Base-by-base conservation (phyloP, 1,140 invertebrate species). In the Brachionus paranguensis region DNA sequence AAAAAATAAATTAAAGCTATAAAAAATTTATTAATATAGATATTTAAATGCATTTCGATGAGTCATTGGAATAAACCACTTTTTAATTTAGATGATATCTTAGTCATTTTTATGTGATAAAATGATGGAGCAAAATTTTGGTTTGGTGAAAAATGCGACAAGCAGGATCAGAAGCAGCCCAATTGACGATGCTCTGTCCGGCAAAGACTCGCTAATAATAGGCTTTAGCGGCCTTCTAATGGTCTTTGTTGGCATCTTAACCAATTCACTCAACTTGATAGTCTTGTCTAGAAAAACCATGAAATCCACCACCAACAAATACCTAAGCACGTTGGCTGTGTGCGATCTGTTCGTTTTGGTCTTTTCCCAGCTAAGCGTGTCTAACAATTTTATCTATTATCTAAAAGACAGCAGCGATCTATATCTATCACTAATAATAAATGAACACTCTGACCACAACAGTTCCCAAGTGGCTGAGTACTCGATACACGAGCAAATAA, bases 271-370 rank as follows among this genome's bases (percentile, higher is more conserved):
- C 43, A 89, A 87, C 33, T 84, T 88, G 43, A 85, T 89, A 45
- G 87, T 90, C 11, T 85, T 90, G 50, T 88, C 88, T 0, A 85
- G 86, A 10, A 86, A 86, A 47, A 84, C 86, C 4, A 88, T 89
- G 88, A 85, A 86, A 17, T 88, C 87, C 0, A 88, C 88, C n/a
- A 90, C 89, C 1, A 88, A 89, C 84, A 87, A 86, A 1, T 90
- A 89, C 85, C 84, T 90, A 6, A 83, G 86, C 0, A 87, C 88
- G 0, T 85, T 90, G 45, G 87, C 89, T 64, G 76, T 89, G 8
- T 88, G 88, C 85, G 89, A 90, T 84, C 10, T 84, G 11, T 70
- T 84, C 10, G 81, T 68, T 7, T 70, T 84, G 24, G 11, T 64
- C 11, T 81, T 81, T 45, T 81, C 78, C n/a, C 50, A 33, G 45